Base-by-base conservation (phyloP, 2,797 vertebrate species). In the Acomys russatus region DNA sequence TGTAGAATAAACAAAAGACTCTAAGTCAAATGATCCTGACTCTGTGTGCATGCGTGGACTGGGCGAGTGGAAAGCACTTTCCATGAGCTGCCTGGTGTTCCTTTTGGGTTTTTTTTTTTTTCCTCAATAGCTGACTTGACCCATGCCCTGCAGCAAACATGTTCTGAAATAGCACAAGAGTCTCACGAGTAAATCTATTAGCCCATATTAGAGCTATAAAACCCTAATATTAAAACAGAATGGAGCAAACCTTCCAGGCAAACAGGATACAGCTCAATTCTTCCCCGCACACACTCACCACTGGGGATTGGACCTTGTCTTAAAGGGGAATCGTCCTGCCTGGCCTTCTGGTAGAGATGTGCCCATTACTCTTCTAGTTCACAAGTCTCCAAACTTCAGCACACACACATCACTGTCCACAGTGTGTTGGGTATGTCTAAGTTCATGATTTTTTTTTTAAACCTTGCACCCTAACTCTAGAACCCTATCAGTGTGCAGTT, bases 121-220 rank as follows among this genome's bases (percentile, higher is more conserved):
- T 89, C 74, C 74, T 89, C 56, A 84, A 6, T 88, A 30, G 25
- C 15, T 91, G 51, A 89, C 44, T 84, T 71, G 71, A 85, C 35
- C 92, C 88, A 83, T 4, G 1, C 63, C 82, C 83, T 80, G 15
- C 59, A 77, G 82, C 38, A 92, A 95, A 30, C 0, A 4, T 70
- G 30, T 78, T 87, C 38, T 20, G 49, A 64, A 64, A 30, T 38
- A 10, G 23, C 20, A 74, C 59, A 28, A 59, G 59, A 89, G 51
- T 44, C 79, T 96, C 78, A 93, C 77, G 85, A 64, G 84, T 87
- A 78, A 92, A 90, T 90, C 92, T 91, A 64, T n/a, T 82, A 94
- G 54, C 44, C 49, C 28, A 73, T 20, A 82, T 89, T 94, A 93
- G 94, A 94, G 85, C 59, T 96, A 63, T 25, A 78, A 93, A 85